phyloP scores from a whole-genome alignment of 2,797 vertebrate species.

The Scarus forsteni region DNA sequence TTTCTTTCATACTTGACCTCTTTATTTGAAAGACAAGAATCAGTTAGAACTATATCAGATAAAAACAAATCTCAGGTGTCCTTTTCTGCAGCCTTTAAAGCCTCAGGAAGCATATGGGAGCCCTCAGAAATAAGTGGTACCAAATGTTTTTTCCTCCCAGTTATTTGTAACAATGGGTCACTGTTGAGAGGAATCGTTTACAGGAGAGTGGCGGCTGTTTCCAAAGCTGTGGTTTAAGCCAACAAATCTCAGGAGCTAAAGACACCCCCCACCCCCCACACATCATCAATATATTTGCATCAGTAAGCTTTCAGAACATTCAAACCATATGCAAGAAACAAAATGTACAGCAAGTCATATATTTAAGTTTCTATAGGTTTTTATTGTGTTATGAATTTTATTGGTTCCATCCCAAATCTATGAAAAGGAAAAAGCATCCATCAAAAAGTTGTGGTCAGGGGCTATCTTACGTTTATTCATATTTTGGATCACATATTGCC shows the following conservation, averaged over 20 bases:
- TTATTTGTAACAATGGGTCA: conserved; percentile 78
- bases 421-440: neutral
- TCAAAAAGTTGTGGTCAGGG: neutral
- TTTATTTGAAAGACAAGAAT: conserved; percentile 29
- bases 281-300: conserved; percentile 33
- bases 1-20: conserved; percentile 7
- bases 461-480: neutral
- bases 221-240: conserved; percentile 13
- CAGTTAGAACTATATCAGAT: conserved; percentile 49
- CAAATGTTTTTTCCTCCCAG: conserved; percentile 74
- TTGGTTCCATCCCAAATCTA: conserved; percentile 5
- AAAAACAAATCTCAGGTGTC: conserved; percentile 53
- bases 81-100: conserved; percentile 31
- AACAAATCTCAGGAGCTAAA: conserved; percentile 39
- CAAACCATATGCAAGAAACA: conserved; percentile 25
- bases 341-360: neutral
- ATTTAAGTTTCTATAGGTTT: neutral
- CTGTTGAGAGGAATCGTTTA: conserved; percentile 74
- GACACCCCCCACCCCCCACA: neutral
- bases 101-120: conserved; percentile 66
- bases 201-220: conserved; percentile 48
- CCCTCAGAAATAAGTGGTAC: conserved; percentile 76
- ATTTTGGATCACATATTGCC: conserved; percentile 19
- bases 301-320: conserved; percentile 25
- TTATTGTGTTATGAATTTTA: conserved; percentile 9